Evolutionary conservation across 2,888 invertebrate species (phyloP), one percentile per base, ranked within the genome.

Genomic region (Pilophorus perplexus): DNA sequence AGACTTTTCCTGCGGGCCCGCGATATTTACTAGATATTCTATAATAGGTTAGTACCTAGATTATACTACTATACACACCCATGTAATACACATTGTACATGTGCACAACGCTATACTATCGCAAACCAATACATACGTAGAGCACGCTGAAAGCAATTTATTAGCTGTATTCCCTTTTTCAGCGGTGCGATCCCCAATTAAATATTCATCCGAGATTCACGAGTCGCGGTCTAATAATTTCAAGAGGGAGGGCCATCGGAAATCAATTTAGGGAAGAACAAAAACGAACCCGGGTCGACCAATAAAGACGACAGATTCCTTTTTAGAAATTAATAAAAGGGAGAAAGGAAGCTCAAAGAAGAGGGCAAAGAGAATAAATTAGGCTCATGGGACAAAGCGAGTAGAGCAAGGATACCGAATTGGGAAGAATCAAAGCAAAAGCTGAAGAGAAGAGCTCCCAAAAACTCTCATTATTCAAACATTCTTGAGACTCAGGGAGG

Each of bases 281-380:
- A 12, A 33, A 33, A 33, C 6, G 33, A 12, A 12, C 6, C 33
- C 12, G 6, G 33, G 12, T n/a, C n/a, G 33, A 22, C 48, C 20
- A 48, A 48, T 48, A 48, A 10, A 48, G 22, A 48, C 8, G 48
- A 48, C 18, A 20, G 22, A 20, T 48, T 48, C 20, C 48, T 20
- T 48, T 48, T 48, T n/a, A 22, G n/a, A 48, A 48, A 48, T 48
- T 48, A 48, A 48, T 48, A 48, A 44, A 22, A 48, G 48, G 22
- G 22, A 4, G 6, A 16, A 42, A 16, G 20, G 20, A 42, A 42
- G 42, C 12, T 8, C 14, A 48, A 48, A 48, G 44, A 44, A 18
- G 18, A n/a, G 48, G 48, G 23, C 18, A 48, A 20, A 20, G 18
- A 12, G 23, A 48, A 48, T 48, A 48, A 48, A 48, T 48, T 48